Percentiles rank a stretch among this genome's conserved stretches.
Evolutionary conservation across 30 jellyfish, hydroid and myxozoan genomes (phyloP).

Genomic region (Pelagia noctiluca): DNA sequence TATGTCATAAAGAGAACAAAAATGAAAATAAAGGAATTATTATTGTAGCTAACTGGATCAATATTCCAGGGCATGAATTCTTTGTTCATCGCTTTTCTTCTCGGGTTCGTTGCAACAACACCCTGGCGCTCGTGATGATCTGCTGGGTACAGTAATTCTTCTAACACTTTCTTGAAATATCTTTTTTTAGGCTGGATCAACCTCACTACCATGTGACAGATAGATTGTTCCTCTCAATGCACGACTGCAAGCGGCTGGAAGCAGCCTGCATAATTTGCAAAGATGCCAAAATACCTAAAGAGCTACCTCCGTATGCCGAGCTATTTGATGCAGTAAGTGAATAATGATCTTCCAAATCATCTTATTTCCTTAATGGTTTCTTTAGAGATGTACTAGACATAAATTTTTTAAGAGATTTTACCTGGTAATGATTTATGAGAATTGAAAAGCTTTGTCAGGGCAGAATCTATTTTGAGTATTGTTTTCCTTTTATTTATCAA

Average conservation of each 20-base stretch:
- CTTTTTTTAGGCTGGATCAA: conserved; percentile 87
- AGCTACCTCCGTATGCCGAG: conserved; percentile 17
- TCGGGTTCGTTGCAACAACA: too few relatives aligned
- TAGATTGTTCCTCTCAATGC: conserved; percentile 70
- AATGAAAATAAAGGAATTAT: too few relatives aligned
- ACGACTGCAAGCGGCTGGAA: conserved; percentile 74
- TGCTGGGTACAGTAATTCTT: too few relatives aligned
- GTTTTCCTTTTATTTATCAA: too few relatives aligned
- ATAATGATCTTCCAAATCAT: neutral
- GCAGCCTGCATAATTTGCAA: conserved; percentile 76
- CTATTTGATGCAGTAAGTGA: conserved; percentile 58
- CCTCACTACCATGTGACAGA: conserved; percentile 80
- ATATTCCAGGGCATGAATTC: too few relatives aligned
- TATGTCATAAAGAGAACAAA: too few relatives aligned
- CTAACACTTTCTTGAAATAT: neutral
- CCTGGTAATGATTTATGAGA: neutral
- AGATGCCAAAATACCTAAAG: conserved; percentile 78
- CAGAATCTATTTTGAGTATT: too few relatives aligned
- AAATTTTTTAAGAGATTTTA: neutral
- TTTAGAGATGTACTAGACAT: neutral
- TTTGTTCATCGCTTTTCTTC: too few relatives aligned
- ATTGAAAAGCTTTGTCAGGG: too few relatives aligned
- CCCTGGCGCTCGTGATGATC: too few relatives aligned
- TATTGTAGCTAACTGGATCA: too few relatives aligned
- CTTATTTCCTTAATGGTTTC: too few relatives aligned